Evolutionary conservation across 2,797 vertebrate species (phyloP).

Genomic region (Xenentodon cancila): DNA sequence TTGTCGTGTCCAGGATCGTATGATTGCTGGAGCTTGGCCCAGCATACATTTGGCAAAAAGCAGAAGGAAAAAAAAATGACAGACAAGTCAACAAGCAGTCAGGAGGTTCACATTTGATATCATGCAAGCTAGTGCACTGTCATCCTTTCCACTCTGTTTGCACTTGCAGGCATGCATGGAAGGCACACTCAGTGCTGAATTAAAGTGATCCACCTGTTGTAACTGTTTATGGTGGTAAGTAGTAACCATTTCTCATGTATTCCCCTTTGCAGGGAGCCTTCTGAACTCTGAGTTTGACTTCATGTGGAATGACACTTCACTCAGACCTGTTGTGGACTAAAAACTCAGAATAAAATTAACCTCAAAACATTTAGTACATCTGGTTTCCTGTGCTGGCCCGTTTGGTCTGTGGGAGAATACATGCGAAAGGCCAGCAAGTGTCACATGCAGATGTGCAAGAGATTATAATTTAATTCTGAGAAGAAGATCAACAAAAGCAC

Average conservation of each 20-base stretch:
- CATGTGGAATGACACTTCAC: constrained; percentile 23
- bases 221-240: constrained; percentile 2
- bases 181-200: neutral
- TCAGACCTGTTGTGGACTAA: neutral
- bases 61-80: too few species aligned
- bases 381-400: constrained; percentile 8
- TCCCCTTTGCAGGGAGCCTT: neutral
- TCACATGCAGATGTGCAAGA: neutral
- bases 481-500: neutral
- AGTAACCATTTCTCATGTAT: constrained; percentile 1
- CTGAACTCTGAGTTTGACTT: neutral
- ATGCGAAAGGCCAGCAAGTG: neutral
- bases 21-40: too few species aligned
- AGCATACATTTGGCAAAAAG: too few species aligned
- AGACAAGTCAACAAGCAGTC: too few species aligned
- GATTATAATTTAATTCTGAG: neutral
- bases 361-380: constrained; percentile 7
- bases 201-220: constrained; percentile 22
- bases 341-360: constrained; percentile 18
- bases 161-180: constrained; percentile 10
- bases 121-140: constrained; percentile 8
- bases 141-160: neutral
- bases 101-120: constrained; percentile 15
- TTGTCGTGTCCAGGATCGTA: too few species aligned
- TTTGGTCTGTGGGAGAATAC: constrained; percentile 5